Conservation (phyloP, 2,113 vertebrate genomes). For the Xyliphius kryptos region DNA sequence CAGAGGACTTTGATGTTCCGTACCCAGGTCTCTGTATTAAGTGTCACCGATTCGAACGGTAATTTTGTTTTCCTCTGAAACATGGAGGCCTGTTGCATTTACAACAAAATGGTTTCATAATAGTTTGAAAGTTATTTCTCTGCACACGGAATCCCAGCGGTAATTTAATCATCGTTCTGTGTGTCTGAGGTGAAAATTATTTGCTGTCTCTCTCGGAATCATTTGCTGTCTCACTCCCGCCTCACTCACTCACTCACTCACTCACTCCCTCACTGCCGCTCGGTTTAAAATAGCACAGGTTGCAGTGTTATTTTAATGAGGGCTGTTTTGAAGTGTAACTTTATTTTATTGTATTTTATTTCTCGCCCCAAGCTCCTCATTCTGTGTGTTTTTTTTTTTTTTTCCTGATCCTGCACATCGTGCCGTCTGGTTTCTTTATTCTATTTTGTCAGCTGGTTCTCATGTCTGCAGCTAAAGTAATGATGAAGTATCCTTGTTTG, state of each 20-base stretch:
- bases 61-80: too few relatives aligned
- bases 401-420: not conserved
- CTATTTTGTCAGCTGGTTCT: not conserved
- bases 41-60: too few relatives aligned
- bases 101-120: not conserved
- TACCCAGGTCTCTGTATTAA: too few relatives aligned
- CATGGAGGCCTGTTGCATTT: not conserved
- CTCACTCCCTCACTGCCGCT: not conserved
- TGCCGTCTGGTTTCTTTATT: not conserved
- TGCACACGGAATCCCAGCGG: too few relatives aligned
- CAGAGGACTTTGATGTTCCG: too few relatives aligned
- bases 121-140: not conserved
- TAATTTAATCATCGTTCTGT: not conserved
- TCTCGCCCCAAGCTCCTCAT: not conserved
- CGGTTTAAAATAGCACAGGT: slow-evolving; percentile 1
- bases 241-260: not conserved
- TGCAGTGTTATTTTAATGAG: not conserved
- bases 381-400: not conserved
- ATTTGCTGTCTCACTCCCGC: not conserved
- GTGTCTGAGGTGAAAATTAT: not conserved
- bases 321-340: not conserved
- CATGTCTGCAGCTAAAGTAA: not conserved
- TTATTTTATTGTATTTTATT: not conserved
- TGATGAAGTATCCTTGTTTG: not conserved
- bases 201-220: not conserved